Evolutionary conservation across 2,888 invertebrate genomes (phyloP).

Genomic region (Brachylomia viminalis): DNA sequence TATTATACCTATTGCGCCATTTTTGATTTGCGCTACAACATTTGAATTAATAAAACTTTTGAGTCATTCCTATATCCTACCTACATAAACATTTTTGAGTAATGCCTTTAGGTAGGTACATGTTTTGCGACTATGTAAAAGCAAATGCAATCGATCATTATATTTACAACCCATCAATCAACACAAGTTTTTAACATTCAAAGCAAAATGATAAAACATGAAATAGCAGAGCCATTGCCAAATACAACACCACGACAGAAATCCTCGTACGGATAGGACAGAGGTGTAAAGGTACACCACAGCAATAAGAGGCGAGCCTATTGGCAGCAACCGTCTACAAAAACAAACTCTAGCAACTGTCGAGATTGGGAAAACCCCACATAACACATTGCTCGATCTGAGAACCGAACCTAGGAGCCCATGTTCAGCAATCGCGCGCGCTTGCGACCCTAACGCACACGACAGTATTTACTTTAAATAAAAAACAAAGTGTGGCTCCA

Average conservation of each 20-base stretch:
- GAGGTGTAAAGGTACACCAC: too few species aligned
- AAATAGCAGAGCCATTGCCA: slow-evolving; percentile 13
- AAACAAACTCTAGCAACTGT: too few species aligned
- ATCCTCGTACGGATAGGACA: too few species aligned
- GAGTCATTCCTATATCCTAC: neutral
- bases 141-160: slow-evolving; percentile 39
- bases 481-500: too few species aligned
- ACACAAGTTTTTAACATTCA: slow-evolving; percentile 50
- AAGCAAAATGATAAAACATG: slow-evolving; percentile 14
- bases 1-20: too few species aligned
- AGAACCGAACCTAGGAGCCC: too few species aligned
- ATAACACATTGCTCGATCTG: too few species aligned
- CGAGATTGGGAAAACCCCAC: too few species aligned
- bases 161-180: slow-evolving; percentile 51
- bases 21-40: neutral
- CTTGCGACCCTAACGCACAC: accelerated
- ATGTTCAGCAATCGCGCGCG: too few species aligned
- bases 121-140: slow-evolving; percentile 39
- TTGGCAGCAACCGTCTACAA: too few species aligned
- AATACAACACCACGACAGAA: neutral
- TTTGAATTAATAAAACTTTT: neutral
- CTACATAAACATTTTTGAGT: slow-evolving; percentile 6
- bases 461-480: too few species aligned
- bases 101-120: neutral
- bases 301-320: too few species aligned